Evolutionary conservation across 2,888 invertebrate species (phyloP).

Genomic region (Erebia epiphron): DNA sequence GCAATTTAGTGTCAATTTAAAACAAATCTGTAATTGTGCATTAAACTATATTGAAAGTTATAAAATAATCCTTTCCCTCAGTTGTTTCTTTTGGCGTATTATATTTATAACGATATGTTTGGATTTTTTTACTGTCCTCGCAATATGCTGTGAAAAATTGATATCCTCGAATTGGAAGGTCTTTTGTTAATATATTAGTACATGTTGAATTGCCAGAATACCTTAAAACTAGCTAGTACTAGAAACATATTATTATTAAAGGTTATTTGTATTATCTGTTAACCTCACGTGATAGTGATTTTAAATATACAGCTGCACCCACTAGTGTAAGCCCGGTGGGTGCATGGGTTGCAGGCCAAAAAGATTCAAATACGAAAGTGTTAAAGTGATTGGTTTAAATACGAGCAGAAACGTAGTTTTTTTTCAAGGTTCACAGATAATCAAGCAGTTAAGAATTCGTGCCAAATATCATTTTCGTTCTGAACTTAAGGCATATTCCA

Average conservation of each 20-base stretch:
- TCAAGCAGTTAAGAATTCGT: background rate
- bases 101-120: background rate
- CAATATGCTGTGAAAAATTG: background rate
- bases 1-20: background rate
- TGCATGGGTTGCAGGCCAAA: too few relatives aligned
- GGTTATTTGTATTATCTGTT: background rate
- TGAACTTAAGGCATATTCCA: background rate
- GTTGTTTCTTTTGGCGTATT: background rate
- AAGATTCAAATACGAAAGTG: too few relatives aligned
- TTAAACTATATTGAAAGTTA: too few relatives aligned
- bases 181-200: background rate
- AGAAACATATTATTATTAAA: background rate
- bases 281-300: background rate
- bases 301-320: background rate
- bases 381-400: too few relatives aligned
- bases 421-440: background rate
- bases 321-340: too few relatives aligned
- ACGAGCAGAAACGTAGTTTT: too few relatives aligned
- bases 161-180: constrained; percentile 11
- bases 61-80: background rate
- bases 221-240: constrained; percentile 17
- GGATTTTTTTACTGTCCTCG: background rate
- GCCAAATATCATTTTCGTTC: background rate
- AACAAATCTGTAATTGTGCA: background rate
- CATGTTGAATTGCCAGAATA: constrained; percentile 13